Evolutionary conservation across 2,113 vertebrate genomes (phyloP), one percentile per base, ranked within the genome.

Genomic region (Tragelaphus buxtoni): DNA sequence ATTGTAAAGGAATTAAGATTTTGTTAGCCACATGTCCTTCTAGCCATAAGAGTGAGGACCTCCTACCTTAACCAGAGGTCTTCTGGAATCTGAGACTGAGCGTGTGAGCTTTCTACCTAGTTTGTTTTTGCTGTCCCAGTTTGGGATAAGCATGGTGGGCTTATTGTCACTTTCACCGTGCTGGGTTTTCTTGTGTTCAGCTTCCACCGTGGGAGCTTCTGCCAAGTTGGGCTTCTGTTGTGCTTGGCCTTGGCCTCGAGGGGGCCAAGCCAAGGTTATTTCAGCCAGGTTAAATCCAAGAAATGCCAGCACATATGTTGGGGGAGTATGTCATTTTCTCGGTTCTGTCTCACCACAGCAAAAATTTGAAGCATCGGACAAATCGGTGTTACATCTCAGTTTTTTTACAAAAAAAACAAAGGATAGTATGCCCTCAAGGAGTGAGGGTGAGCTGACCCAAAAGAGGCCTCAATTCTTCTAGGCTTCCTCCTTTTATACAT

Each of bases 161-260:
- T 69, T 69, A 35, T 10, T 35, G 63, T 35, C 63, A 35, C 63
- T 69, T 69, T 9, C n/a, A 69, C 18, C 0, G 0, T 2, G 2
- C 18, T 69, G n/a, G n/a, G 4, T 69, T 22, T 35, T 69, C 9
- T 35, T 3, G n/a, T 69, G n/a, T 69, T 39, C 65, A 22, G n/a
- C 65, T 69, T 5, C 65, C 18, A 35, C 65, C 4, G 0, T 0
- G 9, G n/a, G 65, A 69, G n/a, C 18, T 5, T 69, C n/a, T 9
- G n/a, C 65, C 0, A 0, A 35, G n/a, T 22, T 39, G 18, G 9
- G 18, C 65, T 35, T 35, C 65, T 39, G n/a, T n/a, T 10, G 18
- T 11, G 9, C 63, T 69, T 69, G 65, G 18, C 65, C n/a, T 39
- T 2, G 2, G n/a, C 20, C 65, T 69, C 0, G 0, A 2, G 2